Base-by-base conservation (phyloP, 1,140 invertebrate genomes). In the Heliconius hermathena region DNA sequence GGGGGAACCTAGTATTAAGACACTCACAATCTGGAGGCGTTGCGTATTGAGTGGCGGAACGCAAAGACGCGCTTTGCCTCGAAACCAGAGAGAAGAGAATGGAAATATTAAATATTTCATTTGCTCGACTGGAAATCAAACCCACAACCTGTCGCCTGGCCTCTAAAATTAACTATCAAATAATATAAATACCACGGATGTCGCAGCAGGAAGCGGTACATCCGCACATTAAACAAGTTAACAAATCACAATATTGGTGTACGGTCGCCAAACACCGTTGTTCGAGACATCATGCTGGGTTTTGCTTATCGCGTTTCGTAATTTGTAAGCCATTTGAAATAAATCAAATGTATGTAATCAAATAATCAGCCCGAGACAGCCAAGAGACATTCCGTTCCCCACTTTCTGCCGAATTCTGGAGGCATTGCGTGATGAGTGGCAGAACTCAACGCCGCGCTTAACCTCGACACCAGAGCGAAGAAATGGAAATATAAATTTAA, bases 131-230 rank as follows among this genome's bases (percentile, higher is more conserved):
- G 8, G 0, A 8, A 9, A 22, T 57, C n/a, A 8, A 57, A 57
- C 5, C n/a, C 1, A 57, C 54, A 22, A 3, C 8, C 5, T 6
- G 0, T 57, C n/a, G 5, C n/a, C 54, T 20, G 49, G 49, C 4
- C 6, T 20, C 5, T 8, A 52, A 52, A 52, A 2, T 20, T 13
- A 46, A 46, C 41, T 16, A 46, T 46, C 4, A 46, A 46, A 11
- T 22, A 60, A 22, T 60, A 60, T 26, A 60, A n/a, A 60, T 26
- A 60, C n/a, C 9, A n/a, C 9, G 20, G 8, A 60, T 22, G 1
- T 78, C 80, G 73, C 80, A 76, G 70, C 76, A 73, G 80, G 80
- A 73, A 20, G 73, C 75, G n/a, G 74, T 54, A 33, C 74, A 80
- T 73, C 79, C 72, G 41, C 26, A 78, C 73, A 76, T 76, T 66